Conservation (phyloP, 2,888 invertebrate genomes). For the Platynereis dumerilii region DNA sequence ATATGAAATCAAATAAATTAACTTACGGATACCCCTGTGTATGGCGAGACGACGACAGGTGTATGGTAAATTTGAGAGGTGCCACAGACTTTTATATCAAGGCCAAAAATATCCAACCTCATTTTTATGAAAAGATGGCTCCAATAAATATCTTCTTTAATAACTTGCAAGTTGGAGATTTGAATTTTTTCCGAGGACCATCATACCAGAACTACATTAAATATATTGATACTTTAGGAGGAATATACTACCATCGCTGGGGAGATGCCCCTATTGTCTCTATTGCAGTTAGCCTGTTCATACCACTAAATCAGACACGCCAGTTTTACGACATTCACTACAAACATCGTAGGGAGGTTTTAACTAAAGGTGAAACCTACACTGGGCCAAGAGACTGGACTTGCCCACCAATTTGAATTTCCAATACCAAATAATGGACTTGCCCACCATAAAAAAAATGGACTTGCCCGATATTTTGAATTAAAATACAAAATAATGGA, state of each 20-base stretch:
- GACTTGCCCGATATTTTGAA: too few species aligned
- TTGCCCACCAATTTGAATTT: too few species aligned
- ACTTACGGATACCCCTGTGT: constrained; percentile 35
- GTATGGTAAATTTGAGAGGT: constrained; percentile 32
- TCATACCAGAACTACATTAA: constrained; percentile 31
- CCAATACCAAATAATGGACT: too few species aligned
- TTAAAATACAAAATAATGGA: too few species aligned
- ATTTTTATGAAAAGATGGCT: constrained; percentile 29
- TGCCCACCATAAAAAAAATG: too few species aligned
- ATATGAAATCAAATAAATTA: constrained; percentile 24
- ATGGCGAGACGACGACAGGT: constrained; percentile 21
- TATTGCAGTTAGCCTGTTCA: constrained; percentile 36
- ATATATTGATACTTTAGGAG: constrained; percentile 35
- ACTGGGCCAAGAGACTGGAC: too few species aligned
- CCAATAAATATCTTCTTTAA: constrained; percentile 34
- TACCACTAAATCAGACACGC: constrained; percentile 25
- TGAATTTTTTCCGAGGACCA: constrained; percentile 30
- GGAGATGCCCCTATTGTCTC: constrained; percentile 41
- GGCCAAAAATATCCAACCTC: constrained; percentile 13
- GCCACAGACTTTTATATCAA: constrained; percentile 26
- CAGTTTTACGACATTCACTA: constrained; percentile 34
- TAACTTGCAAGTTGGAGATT: constrained; percentile 37
- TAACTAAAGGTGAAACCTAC: too few species aligned
- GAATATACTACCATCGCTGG: constrained; percentile 40
- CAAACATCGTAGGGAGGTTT: constrained; percentile 21